Evolutionary conservation across 2,113 vertebrate genomes (phyloP).

Genomic region (Xyliphius kryptos): DNA sequence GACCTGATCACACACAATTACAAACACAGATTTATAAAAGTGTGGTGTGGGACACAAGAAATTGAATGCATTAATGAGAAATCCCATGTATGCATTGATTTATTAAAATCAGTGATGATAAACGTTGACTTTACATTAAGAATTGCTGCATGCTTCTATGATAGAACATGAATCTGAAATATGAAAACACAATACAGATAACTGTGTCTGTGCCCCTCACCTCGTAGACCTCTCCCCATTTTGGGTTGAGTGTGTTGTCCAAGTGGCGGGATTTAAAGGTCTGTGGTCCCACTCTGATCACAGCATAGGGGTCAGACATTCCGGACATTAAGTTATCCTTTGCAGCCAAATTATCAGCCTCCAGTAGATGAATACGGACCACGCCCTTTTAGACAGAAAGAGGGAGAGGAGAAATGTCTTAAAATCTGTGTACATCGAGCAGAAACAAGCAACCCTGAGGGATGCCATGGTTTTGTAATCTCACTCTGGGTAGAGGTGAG

Average conservation of each 20-base stretch:
- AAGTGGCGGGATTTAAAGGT: constrained; percentile 76
- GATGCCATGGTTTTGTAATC: constrained; percentile 7
- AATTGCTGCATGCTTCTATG: no score
- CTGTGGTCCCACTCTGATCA: constrained; percentile 84
- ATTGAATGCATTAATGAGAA: not conserved
- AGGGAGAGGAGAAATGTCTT: not conserved
- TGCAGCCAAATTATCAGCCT: constrained; percentile 70
- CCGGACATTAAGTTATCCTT: constrained; percentile 83
- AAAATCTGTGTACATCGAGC: not conserved
- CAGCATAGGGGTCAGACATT: constrained; percentile 85
- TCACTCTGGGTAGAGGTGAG: constrained; percentile 83
- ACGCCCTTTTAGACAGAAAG: constrained; percentile 66
- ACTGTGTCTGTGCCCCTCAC: constrained; percentile 50
- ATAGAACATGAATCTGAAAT: no score
- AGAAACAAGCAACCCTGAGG: not conserved
- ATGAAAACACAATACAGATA: not conserved
- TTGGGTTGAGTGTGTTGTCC: constrained; percentile 74
- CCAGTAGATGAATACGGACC: constrained; percentile 78
- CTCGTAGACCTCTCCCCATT: constrained; percentile 88
- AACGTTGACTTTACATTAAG: no score
- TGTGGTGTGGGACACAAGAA: not conserved
- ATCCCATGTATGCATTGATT: not conserved
- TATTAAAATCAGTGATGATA: no score
- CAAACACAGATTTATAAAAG: constrained; percentile 1
- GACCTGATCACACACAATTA: constrained; percentile 68